A percentile compares a stretch with the other conserved stretches of the same genome.
phyloP scores from a whole-genome alignment of 2,888 invertebrate genomes.

The Limulus polyphemus region DNA sequence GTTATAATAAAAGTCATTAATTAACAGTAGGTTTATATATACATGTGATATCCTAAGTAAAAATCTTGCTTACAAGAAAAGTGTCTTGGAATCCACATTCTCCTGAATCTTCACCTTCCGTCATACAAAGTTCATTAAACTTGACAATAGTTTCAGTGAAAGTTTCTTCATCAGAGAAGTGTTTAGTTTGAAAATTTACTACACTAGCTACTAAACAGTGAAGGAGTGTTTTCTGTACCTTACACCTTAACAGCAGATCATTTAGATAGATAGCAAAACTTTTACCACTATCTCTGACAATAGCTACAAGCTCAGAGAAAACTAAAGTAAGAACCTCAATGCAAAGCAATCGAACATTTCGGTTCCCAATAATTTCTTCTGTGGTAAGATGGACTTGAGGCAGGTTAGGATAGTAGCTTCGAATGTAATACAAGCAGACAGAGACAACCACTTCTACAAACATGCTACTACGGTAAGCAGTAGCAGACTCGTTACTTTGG shows the following conservation, averaged over 20 bases:
- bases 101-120: background rate
- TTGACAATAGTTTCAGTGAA: slow-evolving; percentile 60
- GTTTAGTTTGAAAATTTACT: slow-evolving; percentile 41
- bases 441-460: slow-evolving; percentile 60
- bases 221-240: slow-evolving; percentile 67
- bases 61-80: slow-evolving; percentile 13
- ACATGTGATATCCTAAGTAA: background rate
- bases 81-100: slow-evolving; percentile 21
- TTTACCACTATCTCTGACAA: slow-evolving; percentile 61
- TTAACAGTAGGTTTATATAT: too few species aligned
- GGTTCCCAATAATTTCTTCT: slow-evolving; percentile 59
- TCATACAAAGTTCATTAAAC: slow-evolving; percentile 47
- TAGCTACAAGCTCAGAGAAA: slow-evolving; percentile 55
- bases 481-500: slow-evolving; percentile 47
- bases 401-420: slow-evolving; percentile 62
- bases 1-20: too few species aligned
- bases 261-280: slow-evolving; percentile 54
- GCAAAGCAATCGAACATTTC: slow-evolving; percentile 60
- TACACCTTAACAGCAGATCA: slow-evolving; percentile 51
- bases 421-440: slow-evolving; percentile 62
- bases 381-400: slow-evolving; percentile 51
- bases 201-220: slow-evolving; percentile 61
- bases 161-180: slow-evolving; percentile 35
- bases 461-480: slow-evolving; percentile 61
- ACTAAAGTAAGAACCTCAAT: slow-evolving; percentile 52